A percentile compares a stretch with the other conserved stretches of the same genome.
phyloP scores from a whole-genome alignment of 2,113 vertebrate genomes.

The Pelecanoides urinatrix region DNA sequence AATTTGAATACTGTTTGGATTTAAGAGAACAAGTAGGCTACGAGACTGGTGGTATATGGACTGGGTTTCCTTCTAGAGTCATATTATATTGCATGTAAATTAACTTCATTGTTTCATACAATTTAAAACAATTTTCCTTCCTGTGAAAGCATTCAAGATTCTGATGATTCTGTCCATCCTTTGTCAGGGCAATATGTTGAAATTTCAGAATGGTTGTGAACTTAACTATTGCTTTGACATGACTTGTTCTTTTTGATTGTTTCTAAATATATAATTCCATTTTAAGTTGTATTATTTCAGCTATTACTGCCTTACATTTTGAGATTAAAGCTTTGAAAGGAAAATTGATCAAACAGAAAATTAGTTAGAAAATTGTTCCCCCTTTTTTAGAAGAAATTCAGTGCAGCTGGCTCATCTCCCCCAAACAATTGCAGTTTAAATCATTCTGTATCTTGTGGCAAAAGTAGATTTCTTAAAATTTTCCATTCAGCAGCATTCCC shows the following conservation, averaged over 20 bases:
- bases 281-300: background rate
- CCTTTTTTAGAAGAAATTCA: background rate
- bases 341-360: background rate
- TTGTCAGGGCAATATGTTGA: background rate
- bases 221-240: background rate
- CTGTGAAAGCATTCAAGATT: background rate
- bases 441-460: background rate
- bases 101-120: background rate
- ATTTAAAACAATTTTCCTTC: background rate
- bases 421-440: background rate
- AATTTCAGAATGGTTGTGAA: background rate
- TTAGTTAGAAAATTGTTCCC: background rate
- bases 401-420: background rate
- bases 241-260: background rate
- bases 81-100: background rate
- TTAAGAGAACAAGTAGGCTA: background rate
- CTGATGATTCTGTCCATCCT: background rate
- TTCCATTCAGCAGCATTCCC: slow-evolving; percentile 33
- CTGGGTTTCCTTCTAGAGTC: background rate
- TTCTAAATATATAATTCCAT: background rate
- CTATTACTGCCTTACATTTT: background rate
- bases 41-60: background rate
- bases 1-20: background rate
- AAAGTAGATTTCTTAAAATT: slow-evolving; percentile 16
- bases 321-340: background rate